These are phyloP conservation scores for Steinernema hermaphroditum DNA, from an alignment of 2,888 invertebrate species.

Conservation along the genomic window DNA sequence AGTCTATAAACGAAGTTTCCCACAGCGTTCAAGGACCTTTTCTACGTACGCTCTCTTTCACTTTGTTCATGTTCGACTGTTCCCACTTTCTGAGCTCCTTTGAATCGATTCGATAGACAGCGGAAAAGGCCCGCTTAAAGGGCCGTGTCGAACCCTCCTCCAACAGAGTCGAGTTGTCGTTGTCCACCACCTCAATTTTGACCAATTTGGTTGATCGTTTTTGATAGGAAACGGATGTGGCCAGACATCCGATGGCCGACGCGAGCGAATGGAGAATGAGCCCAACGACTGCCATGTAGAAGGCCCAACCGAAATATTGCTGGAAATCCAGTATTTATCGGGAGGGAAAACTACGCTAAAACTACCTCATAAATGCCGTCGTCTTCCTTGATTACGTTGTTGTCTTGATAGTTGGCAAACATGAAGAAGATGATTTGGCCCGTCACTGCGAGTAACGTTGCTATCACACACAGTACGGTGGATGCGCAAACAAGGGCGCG, in stretches of 20 bases:
- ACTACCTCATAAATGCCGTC: conserved; percentile 60
- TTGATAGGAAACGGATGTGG: conserved; percentile 52
- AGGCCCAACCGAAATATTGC: conserved; percentile 66
- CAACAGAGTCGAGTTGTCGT: conserved; percentile 26
- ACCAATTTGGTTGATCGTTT: conserved; percentile 54
- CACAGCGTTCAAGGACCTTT: not conserved
- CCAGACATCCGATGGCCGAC: conserved; percentile 59
- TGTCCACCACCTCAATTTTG: conserved; percentile 57
- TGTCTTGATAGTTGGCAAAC: conserved; percentile 64
- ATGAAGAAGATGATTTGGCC: conserved; percentile 59
- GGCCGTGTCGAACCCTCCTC: conserved; percentile 35
- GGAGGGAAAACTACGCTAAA: not conserved
- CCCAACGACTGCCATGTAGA: conserved; percentile 56
- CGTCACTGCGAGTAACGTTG: conserved; percentile 37
- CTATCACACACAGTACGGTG: conserved; percentile 57
- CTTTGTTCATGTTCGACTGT: conserved; percentile 50
- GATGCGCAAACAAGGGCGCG: conserved; percentile 48
- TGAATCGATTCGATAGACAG: conserved; percentile 60
- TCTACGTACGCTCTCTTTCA: conserved; percentile 23
- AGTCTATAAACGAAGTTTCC: conserved; percentile 4
- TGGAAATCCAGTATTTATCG: conserved; percentile 37
- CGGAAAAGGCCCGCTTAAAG: conserved; percentile 53
- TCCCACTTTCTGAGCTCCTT: conserved; percentile 60
- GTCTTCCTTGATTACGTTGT: conserved; percentile 64
- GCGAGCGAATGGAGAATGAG: conserved; percentile 54